phyloP scores from a whole-genome alignment of 2,113 vertebrate genomes.

The Petrocephalus zakoni region DNA sequence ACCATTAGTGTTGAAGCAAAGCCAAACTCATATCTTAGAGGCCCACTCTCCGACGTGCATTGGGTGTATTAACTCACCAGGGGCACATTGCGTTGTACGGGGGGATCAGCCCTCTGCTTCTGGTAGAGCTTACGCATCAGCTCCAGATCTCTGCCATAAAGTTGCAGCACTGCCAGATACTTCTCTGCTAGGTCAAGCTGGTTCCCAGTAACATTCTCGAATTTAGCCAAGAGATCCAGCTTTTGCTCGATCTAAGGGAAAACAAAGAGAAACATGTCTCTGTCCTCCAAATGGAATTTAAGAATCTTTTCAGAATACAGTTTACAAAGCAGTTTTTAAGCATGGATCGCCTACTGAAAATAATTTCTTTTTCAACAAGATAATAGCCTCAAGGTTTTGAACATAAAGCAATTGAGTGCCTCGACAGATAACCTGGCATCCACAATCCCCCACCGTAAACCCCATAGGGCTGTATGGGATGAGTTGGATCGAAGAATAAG shows the following conservation, averaged over 20 bases:
- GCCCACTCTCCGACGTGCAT: background rate
- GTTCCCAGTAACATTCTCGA: slow-evolving; percentile 54
- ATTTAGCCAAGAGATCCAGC: slow-evolving; percentile 60
- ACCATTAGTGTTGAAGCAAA: background rate
- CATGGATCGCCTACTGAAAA: background rate
- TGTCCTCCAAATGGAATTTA: background rate
- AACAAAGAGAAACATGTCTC: background rate
- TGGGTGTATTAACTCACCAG: slow-evolving; percentile 51
- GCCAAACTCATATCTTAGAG: background rate
- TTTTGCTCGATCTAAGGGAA: slow-evolving; percentile 63
- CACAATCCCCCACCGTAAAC: background rate
- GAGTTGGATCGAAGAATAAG: background rate
- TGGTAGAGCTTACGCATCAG: slow-evolving; percentile 63
- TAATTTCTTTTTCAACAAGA: background rate
- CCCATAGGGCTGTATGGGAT: background rate
- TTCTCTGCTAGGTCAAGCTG: slow-evolving; percentile 60
- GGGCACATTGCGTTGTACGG: slow-evolving; percentile 61
- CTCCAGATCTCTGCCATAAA: slow-evolving; percentile 65
- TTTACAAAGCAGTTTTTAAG: too few species aligned
- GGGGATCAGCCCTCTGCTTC: slow-evolving; percentile 63
- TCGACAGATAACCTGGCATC: background rate
- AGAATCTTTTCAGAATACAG: background rate
- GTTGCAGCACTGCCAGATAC: slow-evolving; percentile 59
- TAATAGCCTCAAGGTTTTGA: background rate
- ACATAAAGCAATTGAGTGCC: background rate